Percentiles rank a stretch among this genome's conserved stretches.
Conservation (phyloP, 2,888 invertebrate genomes). For the Coenonympha glycerion region DNA sequence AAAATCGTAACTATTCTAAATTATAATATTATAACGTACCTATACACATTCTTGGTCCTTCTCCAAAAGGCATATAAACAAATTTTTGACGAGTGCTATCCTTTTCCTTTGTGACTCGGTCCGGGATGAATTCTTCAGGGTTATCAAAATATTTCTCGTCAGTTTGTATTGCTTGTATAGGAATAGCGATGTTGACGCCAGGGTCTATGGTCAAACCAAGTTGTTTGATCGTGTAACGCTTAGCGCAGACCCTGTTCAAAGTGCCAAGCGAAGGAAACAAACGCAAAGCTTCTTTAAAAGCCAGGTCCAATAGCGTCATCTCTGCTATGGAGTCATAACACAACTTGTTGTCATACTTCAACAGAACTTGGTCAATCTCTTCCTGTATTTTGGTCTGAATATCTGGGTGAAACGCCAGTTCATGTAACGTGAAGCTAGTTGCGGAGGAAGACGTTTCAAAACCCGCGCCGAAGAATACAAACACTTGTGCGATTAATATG, state of each 20-base stretch:
- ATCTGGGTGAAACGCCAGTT: conserved; percentile 57
- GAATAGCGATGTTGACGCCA: conserved; percentile 48
- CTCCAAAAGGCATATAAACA: conserved; percentile 50
- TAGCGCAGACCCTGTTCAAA: conserved; percentile 45
- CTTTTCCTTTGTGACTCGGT: conserved; percentile 38
- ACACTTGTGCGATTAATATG: conserved; percentile 48
- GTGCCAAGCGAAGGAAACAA: conserved; percentile 48
- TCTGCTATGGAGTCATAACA: conserved; percentile 51
- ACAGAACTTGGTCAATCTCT: conserved; percentile 51
- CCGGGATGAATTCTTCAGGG: conserved; percentile 44
- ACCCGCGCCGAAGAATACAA: conserved; percentile 60
- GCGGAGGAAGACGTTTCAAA: conserved; percentile 66
- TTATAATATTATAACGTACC: no score
- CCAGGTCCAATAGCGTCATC: conserved; percentile 43
- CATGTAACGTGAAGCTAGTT: conserved; percentile 52
- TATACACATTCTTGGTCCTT: conserved; percentile 50
- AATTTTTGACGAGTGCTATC: conserved; percentile 32
- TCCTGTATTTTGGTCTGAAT: conserved; percentile 48
- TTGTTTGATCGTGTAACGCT: conserved; percentile 36
- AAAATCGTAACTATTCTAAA: no score
- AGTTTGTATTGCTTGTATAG: conserved; percentile 49
- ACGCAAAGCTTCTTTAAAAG: conserved; percentile 50
- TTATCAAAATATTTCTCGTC: conserved; percentile 51
- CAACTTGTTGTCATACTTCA: conserved; percentile 45
- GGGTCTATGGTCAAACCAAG: conserved; percentile 45